A percentile compares a stretch with the other conserved stretches of the same genome.
phyloP scores from a whole-genome alignment of 2,888 invertebrate genomes.

The Cosmia trapezina region DNA sequence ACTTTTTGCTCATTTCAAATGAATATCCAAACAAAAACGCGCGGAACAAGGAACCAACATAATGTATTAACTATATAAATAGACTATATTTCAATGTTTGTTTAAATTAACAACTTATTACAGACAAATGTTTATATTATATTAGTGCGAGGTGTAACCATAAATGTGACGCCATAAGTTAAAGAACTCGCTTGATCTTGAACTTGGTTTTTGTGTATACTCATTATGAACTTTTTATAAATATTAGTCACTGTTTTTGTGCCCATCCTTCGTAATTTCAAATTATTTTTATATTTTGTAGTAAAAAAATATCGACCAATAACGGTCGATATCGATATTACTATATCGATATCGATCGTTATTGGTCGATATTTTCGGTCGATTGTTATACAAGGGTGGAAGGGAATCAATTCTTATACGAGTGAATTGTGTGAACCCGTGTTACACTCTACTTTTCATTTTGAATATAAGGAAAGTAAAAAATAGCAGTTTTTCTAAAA shows the following conservation, averaged over 20 bases:
- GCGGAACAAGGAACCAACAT: slow-evolving; percentile 46
- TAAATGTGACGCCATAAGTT: slow-evolving; percentile 32
- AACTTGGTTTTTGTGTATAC: slow-evolving; percentile 33
- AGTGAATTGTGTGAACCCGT: too few relatives aligned
- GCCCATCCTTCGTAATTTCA: neutral
- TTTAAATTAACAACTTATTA: slow-evolving; percentile 31
- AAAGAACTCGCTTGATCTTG: slow-evolving; percentile 50
- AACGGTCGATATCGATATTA: too few relatives aligned
- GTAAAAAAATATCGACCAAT: too few relatives aligned
- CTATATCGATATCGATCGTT: too few relatives aligned
- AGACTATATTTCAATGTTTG: slow-evolving; percentile 16
- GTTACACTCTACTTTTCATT: too few relatives aligned
- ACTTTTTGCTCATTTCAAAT: neutral
- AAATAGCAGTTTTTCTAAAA: too few relatives aligned
- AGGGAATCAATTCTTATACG: too few relatives aligned
- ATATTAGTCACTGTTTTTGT: slow-evolving; percentile 20
- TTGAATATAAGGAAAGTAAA: too few relatives aligned
- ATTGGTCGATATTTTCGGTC: too few relatives aligned
- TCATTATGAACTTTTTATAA: slow-evolving; percentile 19
- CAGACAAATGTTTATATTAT: neutral
- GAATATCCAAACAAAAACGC: slow-evolving; percentile 23
- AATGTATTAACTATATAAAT: neutral
- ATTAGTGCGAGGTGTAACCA: slow-evolving; percentile 7
- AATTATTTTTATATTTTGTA: slow-evolving; percentile 14
- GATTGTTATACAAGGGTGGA: too few relatives aligned